Evolutionary conservation across 2,888 invertebrate species (phyloP).

Genomic region (Aquatica leii): DNA sequence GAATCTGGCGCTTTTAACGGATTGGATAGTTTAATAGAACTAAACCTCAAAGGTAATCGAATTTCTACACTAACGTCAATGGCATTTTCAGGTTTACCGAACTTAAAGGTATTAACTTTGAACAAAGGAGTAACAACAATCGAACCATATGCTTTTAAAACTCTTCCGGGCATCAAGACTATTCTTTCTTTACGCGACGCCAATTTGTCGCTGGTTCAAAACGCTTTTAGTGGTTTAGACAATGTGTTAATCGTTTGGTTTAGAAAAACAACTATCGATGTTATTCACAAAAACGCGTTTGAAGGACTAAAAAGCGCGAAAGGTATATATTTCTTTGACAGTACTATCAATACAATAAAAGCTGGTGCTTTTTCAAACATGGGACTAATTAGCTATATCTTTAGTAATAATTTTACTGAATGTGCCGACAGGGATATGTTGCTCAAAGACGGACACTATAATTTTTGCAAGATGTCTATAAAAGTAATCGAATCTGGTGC

Average conservation of each 20-base stretch:
- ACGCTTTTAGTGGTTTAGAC: background rate
- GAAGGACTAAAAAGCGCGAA: background rate
- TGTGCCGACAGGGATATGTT: background rate
- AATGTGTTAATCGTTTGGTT: background rate
- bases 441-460: background rate
- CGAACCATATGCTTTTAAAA: background rate
- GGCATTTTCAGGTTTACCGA: background rate
- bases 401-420: background rate
- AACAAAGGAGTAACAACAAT: background rate
- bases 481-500: constrained; percentile 3
- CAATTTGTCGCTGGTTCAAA: background rate
- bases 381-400: background rate
- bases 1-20: background rate
- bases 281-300: background rate
- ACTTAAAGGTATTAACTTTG: background rate
- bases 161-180: background rate
- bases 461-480: background rate
- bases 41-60: background rate
- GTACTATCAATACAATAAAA: background rate
- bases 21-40: background rate
- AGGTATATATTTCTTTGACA: background rate
- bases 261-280: background rate
- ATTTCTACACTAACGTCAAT: background rate
- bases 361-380: background rate
- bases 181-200: background rate